A percentile compares a stretch with the other conserved stretches of the same genome.
Evolutionary conservation across 1,140 invertebrate species (phyloP).

Genomic region (Drosophila melanica): DNA sequence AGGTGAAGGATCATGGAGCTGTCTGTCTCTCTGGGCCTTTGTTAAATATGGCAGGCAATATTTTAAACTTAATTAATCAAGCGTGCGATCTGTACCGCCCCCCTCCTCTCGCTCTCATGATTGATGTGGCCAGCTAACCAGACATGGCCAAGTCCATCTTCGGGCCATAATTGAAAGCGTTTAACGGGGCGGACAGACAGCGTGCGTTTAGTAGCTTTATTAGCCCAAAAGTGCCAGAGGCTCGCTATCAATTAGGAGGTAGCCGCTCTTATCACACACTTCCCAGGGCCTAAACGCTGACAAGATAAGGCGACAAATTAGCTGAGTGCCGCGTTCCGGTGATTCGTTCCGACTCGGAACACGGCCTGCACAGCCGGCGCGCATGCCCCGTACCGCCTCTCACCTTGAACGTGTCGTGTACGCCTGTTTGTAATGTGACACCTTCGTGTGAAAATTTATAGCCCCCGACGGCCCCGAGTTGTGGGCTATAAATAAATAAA

Average conservation of each 20-base stretch:
- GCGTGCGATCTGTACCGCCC: constrained; percentile 47
- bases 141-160: constrained; percentile 7
- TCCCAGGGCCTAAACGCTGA: constrained; percentile 67
- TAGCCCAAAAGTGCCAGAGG: constrained; percentile 17
- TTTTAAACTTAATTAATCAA: constrained; percentile 80
- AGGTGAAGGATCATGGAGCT: constrained; percentile 42
- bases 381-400: constrained; percentile 9
- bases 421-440: constrained; percentile 72
- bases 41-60: constrained; percentile 75
- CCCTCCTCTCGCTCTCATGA: constrained; percentile 34
- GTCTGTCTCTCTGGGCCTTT: constrained; percentile 32
- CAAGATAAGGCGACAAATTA: constrained; percentile 81
- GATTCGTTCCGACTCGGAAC: constrained; percentile 9
- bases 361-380: background rate
- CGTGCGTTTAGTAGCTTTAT: constrained; percentile 51
- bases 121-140: constrained; percentile 48
- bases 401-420: constrained; percentile 37
- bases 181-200: constrained; percentile 49
- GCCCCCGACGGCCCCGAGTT: constrained; percentile 27
- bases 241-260: constrained; percentile 20
- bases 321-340: constrained; percentile 41
- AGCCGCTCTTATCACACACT: constrained; percentile 49
- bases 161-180: constrained; percentile 37
- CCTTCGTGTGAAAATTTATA: constrained; percentile 81
- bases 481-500: constrained; percentile 46